A percentile compares a stretch with the other conserved stretches of the same genome.
Evolutionary conservation across 1,140 invertebrate genomes (phyloP).

Genomic region (Ceratosolen fusciceps): DNA sequence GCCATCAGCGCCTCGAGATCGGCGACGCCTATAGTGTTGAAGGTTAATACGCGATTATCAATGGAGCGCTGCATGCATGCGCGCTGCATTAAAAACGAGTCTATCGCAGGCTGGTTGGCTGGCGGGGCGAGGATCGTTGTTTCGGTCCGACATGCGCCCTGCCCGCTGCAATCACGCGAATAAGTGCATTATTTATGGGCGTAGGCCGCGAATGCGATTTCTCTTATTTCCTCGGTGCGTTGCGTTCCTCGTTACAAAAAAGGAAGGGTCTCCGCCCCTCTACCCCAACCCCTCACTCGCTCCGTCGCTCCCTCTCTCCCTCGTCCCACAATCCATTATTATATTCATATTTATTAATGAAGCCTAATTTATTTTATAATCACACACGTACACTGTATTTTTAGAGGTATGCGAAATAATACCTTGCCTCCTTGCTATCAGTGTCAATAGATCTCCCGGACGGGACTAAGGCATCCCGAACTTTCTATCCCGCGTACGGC

Average conservation of each 20-base stretch:
- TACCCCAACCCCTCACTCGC: too few species aligned
- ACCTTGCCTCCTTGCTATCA: not conserved
- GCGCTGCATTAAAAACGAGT: slow-evolving; percentile 27
- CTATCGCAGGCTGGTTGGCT: slow-evolving; percentile 29
- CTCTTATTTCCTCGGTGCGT: not conserved
- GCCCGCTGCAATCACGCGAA: slow-evolving; percentile 34
- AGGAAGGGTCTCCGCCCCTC: not conserved
- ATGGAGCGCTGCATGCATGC: slow-evolving; percentile 11
- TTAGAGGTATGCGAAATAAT: not conserved
- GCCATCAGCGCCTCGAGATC: slow-evolving; percentile 32
- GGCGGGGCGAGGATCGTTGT: too few species aligned
- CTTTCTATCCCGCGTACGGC: not conserved
- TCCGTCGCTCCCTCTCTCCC: not conserved
- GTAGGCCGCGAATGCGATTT: slow-evolving; percentile 3
- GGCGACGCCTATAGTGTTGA: slow-evolving; percentile 37
- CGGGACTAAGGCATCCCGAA: not conserved
- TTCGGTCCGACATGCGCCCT: not conserved
- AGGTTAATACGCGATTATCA: slow-evolving; percentile 39
- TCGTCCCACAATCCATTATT: not conserved
- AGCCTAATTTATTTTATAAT: not conserved
- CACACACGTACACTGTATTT: not conserved
- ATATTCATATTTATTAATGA: slow-evolving; percentile 38
- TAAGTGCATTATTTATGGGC: slow-evolving; percentile 36
- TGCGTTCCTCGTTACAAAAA: slow-evolving; percentile 11
- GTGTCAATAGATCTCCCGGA: not conserved